A percentile compares a stretch with the other conserved stretches of the same genome.
These are phyloP conservation scores for Heliocidaris tuberculata DNA, from an alignment of 35 echinoderm and acorn worm genomes.

Conservation along the genomic window DNA sequence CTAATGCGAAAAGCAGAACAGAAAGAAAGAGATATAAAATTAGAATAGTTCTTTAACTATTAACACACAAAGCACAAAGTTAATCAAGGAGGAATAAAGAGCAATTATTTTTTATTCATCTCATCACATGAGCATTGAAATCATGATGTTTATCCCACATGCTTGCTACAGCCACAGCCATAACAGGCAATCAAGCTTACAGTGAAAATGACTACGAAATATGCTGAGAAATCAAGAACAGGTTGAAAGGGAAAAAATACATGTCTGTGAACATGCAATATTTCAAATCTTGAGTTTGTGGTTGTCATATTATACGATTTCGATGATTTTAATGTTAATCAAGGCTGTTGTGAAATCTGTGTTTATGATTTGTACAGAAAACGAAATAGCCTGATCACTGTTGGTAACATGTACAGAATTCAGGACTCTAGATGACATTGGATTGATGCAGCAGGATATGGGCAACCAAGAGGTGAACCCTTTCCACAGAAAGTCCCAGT, in stretches of 20 bases:
- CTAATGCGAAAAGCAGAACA: too few species aligned
- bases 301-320: too few species aligned
- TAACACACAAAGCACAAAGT: background rate
- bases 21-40: too few species aligned
- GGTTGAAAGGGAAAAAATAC: background rate
- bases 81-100: background rate
- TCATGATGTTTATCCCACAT: background rate
- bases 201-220: background rate
- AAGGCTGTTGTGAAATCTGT: too few species aligned
- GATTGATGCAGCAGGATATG: background rate
- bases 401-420: background rate
- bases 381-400: background rate
- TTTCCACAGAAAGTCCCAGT: background rate
- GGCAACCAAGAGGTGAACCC: background rate
- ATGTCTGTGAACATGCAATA: background rate
- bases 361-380: background rate
- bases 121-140: constrained; percentile 1
- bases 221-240: background rate
- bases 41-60: background rate
- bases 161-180: background rate
- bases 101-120: background rate
- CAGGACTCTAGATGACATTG: background rate
- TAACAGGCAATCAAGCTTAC: background rate
- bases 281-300: background rate
- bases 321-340: too few species aligned